Conservation (phyloP, 2,888 invertebrate species). For the Drosophila anomalata region DNA sequence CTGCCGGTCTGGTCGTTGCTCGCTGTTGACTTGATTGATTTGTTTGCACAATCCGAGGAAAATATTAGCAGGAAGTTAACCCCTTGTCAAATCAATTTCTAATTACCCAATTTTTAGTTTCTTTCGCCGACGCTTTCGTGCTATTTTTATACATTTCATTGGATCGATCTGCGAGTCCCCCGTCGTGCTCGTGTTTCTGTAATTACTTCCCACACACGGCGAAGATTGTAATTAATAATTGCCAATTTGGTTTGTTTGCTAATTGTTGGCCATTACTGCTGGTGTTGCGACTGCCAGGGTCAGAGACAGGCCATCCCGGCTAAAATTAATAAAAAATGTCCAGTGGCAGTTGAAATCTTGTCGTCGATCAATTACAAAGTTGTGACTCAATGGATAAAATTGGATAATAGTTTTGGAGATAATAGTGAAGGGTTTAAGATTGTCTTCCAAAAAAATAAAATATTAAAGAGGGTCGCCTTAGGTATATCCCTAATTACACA, state of each 20-base stretch:
- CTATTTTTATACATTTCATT: not conserved
- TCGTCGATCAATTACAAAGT: conserved; percentile 31
- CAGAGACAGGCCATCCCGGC: conserved; percentile 9
- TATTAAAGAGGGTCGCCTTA: conserved; percentile 13
- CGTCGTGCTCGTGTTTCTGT: conserved; percentile 15
- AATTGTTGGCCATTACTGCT: conserved; percentile 14
- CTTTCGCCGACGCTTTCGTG: conserved; percentile 1
- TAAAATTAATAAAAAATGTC: not conserved
- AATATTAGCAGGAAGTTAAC: conserved; percentile 26
- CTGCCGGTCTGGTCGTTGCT: conserved; percentile 37
- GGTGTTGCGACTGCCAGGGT: conserved; percentile 13
- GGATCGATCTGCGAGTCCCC: not conserved
- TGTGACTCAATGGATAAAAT: conserved; percentile 2
- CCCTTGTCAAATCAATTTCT: conserved; percentile 35
- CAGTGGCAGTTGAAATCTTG: conserved; percentile 30
- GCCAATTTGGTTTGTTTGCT: conserved; percentile 38
- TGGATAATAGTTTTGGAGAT: not conserved
- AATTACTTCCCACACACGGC: conserved; percentile 46
- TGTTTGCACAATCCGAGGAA: conserved; percentile 26
- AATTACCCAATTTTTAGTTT: conserved; percentile 21
- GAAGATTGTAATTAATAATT: conserved; percentile 28
- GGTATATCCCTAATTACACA: not conserved
- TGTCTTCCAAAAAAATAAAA: not conserved
- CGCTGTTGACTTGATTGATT: conserved; percentile 22
- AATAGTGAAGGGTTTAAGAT: not conserved